Evolutionary conservation across 2,113 vertebrate genomes (phyloP).

Genomic region (Malurus melanocephalus): DNA sequence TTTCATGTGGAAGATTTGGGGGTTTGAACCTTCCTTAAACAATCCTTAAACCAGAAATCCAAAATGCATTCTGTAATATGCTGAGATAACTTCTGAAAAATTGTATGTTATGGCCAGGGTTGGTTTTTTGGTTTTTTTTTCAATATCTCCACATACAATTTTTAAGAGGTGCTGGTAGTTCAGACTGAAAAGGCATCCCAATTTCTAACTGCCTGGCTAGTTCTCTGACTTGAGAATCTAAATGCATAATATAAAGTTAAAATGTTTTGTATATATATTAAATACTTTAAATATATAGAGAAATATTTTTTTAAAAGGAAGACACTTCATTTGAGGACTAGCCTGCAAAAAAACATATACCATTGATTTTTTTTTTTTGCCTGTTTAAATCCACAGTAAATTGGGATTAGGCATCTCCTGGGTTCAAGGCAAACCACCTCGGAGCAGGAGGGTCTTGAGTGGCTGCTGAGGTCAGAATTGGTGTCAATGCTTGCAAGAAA

Average conservation of each 20-base stretch:
- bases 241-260: background rate
- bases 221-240: background rate
- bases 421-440: no score
- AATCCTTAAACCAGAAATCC: background rate
- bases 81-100: conserved; percentile 1
- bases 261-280: background rate
- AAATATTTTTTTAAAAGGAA: background rate
- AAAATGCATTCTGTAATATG: background rate
- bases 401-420: no score
- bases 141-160: background rate
- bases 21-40: background rate
- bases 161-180: background rate
- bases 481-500: background rate
- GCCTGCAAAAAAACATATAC: background rate
- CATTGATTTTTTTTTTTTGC: background rate
- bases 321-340: background rate
- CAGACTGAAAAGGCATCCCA: background rate
- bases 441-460: background rate
- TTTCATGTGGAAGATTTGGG: background rate
- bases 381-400: no score
- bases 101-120: background rate
- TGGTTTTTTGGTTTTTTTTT: background rate
- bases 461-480: background rate
- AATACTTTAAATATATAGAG: background rate
- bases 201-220: background rate